These are phyloP conservation scores for Oncopodura yosiiana DNA, from an alignment of 1,140 invertebrate genomes.

Conservation along the genomic window DNA sequence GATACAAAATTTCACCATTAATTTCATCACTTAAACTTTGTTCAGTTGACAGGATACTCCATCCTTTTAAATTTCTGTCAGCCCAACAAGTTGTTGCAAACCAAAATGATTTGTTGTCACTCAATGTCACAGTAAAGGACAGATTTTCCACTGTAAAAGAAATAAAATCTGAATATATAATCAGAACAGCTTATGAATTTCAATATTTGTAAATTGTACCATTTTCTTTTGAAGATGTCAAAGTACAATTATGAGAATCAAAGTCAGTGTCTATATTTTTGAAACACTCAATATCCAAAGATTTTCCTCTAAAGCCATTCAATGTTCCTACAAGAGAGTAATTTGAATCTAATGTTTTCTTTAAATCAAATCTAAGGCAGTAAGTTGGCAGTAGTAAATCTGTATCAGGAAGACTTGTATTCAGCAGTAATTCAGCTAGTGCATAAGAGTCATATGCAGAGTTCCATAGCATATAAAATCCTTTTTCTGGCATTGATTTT, in stretches of 20 bases:
- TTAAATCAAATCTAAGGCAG: neutral
- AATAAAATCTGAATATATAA: neutral
- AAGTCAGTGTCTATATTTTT: neutral
- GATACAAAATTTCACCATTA: neutral
- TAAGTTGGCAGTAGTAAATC: neutral
- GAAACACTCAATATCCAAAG: neutral
- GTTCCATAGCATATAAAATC: constrained; percentile 7
- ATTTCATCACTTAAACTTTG: neutral
- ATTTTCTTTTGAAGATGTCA: neutral
- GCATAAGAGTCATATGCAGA: neutral
- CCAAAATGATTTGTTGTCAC: constrained; percentile 9
- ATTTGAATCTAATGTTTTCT: neutral
- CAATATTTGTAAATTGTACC: neutral
- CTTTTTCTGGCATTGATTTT: neutral
- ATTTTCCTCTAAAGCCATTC: neutral
- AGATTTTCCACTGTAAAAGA: neutral
- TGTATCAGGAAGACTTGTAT: neutral
- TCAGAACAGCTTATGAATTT: neutral
- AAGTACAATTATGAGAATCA: constrained; percentile 6
- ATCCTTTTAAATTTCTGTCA: constrained; percentile 1
- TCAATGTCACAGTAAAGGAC: neutral
- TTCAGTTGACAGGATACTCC: neutral
- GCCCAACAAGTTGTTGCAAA: neutral
- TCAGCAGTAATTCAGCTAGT: neutral
- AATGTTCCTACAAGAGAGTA: neutral